Conservation (phyloP, 2,888 invertebrate species). For the Drosophila cracens region DNA sequence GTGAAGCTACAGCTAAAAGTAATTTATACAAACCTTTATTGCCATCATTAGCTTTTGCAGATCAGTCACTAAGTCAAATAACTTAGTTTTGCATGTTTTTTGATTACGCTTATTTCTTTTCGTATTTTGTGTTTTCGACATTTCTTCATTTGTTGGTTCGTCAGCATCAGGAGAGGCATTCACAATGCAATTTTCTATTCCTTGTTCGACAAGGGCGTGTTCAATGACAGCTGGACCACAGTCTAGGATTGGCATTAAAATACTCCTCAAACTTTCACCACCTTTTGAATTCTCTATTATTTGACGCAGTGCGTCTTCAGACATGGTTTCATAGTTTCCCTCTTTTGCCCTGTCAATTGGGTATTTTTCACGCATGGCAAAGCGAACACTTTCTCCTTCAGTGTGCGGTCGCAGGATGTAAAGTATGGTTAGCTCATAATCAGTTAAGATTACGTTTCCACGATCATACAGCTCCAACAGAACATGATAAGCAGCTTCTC, state of each 20-base stretch:
- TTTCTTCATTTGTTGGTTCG: slow-evolving; percentile 2
- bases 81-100: slow-evolving; percentile 34
- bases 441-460: slow-evolving; percentile 98
- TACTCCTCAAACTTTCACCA: slow-evolving; percentile 92
- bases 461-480: slow-evolving; percentile 97
- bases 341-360: slow-evolving; percentile 91
- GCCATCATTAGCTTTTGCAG: slow-evolving; percentile 88
- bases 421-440: slow-evolving; percentile 94
- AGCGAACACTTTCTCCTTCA: slow-evolving; percentile 94
- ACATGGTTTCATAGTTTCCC: slow-evolving; percentile 84
- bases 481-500: slow-evolving; percentile 97
- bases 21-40: slow-evolving; percentile 85
- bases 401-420: slow-evolving; percentile 96
- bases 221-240: slow-evolving; percentile 97
- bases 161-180: slow-evolving; percentile 2
- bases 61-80: slow-evolving; percentile 88
- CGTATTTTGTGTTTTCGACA: slow-evolving; percentile 29
- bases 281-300: slow-evolving; percentile 88
- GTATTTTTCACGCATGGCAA: slow-evolving; percentile 97
- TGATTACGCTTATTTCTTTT: slow-evolving; percentile 55
- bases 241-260: slow-evolving; percentile 93
- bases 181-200: slow-evolving; percentile 45
- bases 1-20: neutral
- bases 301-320: slow-evolving; percentile 87
- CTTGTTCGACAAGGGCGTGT: slow-evolving; percentile 89